Evolutionary conservation across 2,888 invertebrate species (phyloP), one percentile per base, ranked within the genome.

Genomic region (Clunio marinus): DNA sequence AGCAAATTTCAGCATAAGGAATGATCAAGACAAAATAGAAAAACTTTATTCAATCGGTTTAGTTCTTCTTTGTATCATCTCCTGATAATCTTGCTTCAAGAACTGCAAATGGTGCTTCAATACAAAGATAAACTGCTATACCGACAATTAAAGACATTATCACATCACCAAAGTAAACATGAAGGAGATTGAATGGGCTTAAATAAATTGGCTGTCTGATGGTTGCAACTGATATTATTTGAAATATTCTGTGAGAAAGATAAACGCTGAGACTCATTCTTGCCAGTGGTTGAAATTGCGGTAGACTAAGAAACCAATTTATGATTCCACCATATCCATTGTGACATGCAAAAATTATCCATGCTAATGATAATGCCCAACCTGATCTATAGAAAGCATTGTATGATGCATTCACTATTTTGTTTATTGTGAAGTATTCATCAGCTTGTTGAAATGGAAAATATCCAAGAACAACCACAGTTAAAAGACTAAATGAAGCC

Each of bases 211-310:
- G 57, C 22, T 57, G 57, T 10, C 25, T 57, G 15, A 57, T 25
- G 2, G 25, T 10, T 5, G 57, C 57, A 3, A 27, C 27, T 3
- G 20, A 4, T n/a, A 57, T 3, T 20, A 57, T 57, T 57, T 57
- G 57, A 27, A 2, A 20, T 2, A 57, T 25, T 13, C 57, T 2
- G 13, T 57, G 57, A 7, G 57, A 4, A 2, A 57, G 27, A 15
- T 57, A 57, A 57, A 57, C n/a, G 57, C 57, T 57, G 10, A 57
- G 5, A 27, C 57, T 57, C 57, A 57, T 57, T 15, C 15, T 24
- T 8, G 57, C 3, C 2, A 57, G 2, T n/a, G 57, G 57, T 10
- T 27, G 3, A 15, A 57, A 57, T 10, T n/a, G 13, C 4, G 57
- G 27, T 2, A 57, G 57, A 13, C 15, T 5, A 2, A 57, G 13